Conservation (phyloP, 1,140 invertebrate species). For the Drosophila ananassae region DNA sequence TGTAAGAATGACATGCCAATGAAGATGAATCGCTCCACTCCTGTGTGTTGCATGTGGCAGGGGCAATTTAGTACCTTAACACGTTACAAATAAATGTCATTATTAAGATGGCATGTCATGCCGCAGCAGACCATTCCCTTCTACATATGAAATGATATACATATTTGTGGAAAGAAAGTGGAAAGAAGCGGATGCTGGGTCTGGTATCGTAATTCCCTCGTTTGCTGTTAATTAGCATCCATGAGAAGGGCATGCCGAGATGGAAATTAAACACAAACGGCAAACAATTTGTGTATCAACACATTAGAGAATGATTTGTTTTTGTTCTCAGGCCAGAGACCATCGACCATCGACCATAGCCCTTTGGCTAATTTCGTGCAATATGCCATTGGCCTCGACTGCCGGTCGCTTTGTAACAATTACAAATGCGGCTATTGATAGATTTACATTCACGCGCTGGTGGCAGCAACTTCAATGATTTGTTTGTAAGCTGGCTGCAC, state of each 20-base stretch:
- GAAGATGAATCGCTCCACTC: constrained; percentile 42
- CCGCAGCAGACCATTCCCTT: constrained; percentile 9
- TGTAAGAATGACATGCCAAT: constrained; percentile 34
- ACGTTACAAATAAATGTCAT: constrained; percentile 70
- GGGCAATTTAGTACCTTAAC: constrained; percentile 57
- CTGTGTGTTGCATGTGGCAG: constrained; percentile 37
- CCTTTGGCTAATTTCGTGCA: constrained; percentile 16
- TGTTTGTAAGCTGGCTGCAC: constrained; percentile 41
- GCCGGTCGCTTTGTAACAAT: constrained; percentile 37
- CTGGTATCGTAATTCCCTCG: constrained; percentile 39
- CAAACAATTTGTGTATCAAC: constrained; percentile 73
- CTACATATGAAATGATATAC: background rate
- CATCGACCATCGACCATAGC: background rate
- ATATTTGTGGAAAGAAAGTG: background rate
- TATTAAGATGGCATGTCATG: constrained; percentile 59
- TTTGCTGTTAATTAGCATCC: constrained; percentile 59
- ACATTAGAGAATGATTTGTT: constrained; percentile 70
- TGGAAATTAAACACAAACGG: constrained; percentile 43
- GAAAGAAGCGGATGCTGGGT: constrained; percentile 35
- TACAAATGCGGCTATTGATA: constrained; percentile 68
- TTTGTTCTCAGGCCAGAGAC: constrained; percentile 22
- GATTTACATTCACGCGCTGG: constrained; percentile 56
- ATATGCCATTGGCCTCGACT: constrained; percentile 5
- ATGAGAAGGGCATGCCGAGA: constrained; percentile 3
- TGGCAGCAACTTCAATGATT: constrained; percentile 48